phyloP scores from a whole-genome alignment of 1,140 invertebrate species.

The Branchinecta lindahli region DNA sequence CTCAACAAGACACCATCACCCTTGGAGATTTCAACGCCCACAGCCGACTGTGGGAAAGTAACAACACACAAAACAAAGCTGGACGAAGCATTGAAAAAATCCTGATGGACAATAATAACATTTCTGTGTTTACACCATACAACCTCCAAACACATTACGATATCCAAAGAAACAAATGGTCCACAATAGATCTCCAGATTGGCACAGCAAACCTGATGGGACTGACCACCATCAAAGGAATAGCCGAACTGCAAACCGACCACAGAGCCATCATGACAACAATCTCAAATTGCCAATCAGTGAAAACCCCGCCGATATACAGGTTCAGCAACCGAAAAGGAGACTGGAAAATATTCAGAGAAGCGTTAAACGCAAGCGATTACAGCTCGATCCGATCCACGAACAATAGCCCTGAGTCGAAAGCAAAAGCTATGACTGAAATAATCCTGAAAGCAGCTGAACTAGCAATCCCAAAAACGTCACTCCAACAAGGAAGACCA shows the following conservation, averaged over 20 bases:
- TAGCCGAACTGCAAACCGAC: neutral
- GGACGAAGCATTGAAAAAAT: neutral
- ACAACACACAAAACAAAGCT: neutral
- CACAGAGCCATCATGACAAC: neutral
- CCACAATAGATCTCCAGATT: neutral
- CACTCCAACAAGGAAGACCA: neutral
- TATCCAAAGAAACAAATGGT: neutral
- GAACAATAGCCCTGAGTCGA: neutral
- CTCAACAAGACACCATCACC: neutral
- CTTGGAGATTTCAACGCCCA: neutral
- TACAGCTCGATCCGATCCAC: neutral
- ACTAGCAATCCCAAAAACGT: neutral
- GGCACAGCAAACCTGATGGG: neutral
- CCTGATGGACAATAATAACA: neutral
- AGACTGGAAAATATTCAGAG: neutral
- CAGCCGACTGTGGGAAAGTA: neutral
- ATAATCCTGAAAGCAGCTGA: neutral
- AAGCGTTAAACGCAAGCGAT: neutral
- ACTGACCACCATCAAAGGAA: neutral
- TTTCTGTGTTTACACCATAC: neutral
- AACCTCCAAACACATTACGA: neutral
- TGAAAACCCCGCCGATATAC: neutral
- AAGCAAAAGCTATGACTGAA: neutral
- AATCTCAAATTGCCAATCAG: neutral
- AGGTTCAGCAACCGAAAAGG: neutral